Conservation (phyloP, 37 sponge, comb jelly and placozoan genomes). For the Oopsacas minuta region DNA sequence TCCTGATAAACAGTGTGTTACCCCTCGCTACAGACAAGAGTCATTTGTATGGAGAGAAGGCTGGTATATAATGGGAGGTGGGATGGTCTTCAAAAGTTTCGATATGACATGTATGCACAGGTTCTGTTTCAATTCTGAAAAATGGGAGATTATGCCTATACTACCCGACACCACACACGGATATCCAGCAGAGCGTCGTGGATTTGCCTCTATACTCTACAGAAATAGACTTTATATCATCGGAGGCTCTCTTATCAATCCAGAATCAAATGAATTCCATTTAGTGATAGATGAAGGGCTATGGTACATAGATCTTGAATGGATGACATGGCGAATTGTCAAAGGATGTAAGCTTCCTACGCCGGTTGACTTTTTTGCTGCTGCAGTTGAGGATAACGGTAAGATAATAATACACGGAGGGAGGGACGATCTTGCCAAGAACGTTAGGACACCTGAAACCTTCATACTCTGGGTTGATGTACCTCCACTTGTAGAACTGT, state of each 20-base stretch:
- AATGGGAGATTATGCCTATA: not conserved
- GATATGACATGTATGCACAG: slow-evolving; percentile 1
- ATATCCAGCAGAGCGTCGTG: not conserved
- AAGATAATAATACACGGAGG: not conserved
- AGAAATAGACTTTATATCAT: not conserved
- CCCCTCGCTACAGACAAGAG: slow-evolving; percentile 14
- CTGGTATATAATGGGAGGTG: not conserved
- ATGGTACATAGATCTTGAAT: not conserved
- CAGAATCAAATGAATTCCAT: not conserved
- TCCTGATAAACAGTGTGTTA: not conserved
- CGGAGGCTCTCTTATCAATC: not conserved
- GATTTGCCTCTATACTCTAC: not conserved
- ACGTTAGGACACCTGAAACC: not conserved
- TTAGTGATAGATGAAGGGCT: not conserved
- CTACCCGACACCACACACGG: not conserved
- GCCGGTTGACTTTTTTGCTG: not conserved
- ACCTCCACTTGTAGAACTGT: not conserved
- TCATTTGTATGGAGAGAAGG: not conserved
- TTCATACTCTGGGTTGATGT: not conserved
- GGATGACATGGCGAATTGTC: not conserved
- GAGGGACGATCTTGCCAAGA: not conserved
- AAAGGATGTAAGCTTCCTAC: not conserved
- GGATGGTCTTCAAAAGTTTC: not conserved
- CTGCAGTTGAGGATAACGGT: not conserved
- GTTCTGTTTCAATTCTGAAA: not conserved